Evolutionary conservation across 2,888 invertebrate species (phyloP).

Genomic region (Trichacis sp.): DNA sequence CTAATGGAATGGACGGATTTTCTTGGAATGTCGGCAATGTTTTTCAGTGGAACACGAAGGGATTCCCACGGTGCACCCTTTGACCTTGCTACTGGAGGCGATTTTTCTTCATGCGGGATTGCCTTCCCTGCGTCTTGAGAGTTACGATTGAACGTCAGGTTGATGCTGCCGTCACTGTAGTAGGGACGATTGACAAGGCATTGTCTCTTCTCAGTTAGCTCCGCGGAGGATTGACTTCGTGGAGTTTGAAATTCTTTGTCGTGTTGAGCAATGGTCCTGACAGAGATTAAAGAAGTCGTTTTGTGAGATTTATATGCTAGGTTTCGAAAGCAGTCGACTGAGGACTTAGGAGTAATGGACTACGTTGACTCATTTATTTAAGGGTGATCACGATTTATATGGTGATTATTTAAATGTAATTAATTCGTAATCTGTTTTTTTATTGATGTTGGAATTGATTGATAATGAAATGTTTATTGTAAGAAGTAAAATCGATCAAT

Average conservation of each 20-base stretch:
- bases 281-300: neutral
- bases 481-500: too few relatives aligned
- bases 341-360: neutral
- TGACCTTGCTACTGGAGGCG: neutral
- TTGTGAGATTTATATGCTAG: too few relatives aligned
- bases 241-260: constrained; percentile 19
- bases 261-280: constrained; percentile 11
- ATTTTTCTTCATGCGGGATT: neutral
- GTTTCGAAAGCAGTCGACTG: neutral
- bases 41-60: neutral
- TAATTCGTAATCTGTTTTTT: too few relatives aligned
- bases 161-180: constrained; percentile 7
- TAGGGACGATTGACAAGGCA: constrained; percentile 22
- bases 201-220: constrained; percentile 5
- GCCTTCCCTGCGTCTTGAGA: neutral
- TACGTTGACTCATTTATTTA: too few relatives aligned
- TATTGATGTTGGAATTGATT: too few relatives aligned
- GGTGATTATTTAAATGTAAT: too few relatives aligned
- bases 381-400: too few relatives aligned
- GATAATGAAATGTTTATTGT: too few relatives aligned
- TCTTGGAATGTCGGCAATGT: neutral
- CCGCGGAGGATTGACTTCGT: neutral
- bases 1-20: neutral
- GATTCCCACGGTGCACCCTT: neutral
- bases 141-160: neutral